Percentiles rank a stretch among this genome's conserved stretches.
These are phyloP conservation scores for Scaptomyza polygonia DNA, from an alignment of 2,888 invertebrate species.

Conservation along the genomic window DNA sequence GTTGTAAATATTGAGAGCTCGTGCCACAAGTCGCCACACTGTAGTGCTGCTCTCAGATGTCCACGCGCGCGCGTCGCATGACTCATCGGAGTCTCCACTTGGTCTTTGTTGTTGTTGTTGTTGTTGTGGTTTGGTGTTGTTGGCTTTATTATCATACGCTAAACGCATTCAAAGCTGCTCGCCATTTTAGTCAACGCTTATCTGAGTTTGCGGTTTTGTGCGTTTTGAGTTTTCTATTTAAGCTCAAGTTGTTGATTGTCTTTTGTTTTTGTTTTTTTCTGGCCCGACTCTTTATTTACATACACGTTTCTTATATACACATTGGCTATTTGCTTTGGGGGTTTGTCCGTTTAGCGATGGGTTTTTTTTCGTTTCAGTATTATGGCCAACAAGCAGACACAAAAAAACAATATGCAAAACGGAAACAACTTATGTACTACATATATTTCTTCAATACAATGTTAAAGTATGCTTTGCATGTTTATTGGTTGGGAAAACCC, in stretches of 20 bases:
- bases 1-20: slow-evolving; percentile 62
- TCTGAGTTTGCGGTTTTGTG: slow-evolving; percentile 44
- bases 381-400: slow-evolving; percentile 24
- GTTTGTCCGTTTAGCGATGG: slow-evolving; percentile 60
- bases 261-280: background rate
- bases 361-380: slow-evolving; percentile 27
- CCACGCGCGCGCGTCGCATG: slow-evolving; percentile 54
- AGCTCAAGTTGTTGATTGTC: slow-evolving; percentile 15
- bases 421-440: slow-evolving; percentile 50
- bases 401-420: slow-evolving; percentile 39
- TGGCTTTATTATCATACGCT: slow-evolving; percentile 53
- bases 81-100: slow-evolving; percentile 42
- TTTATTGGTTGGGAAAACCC: slow-evolving; percentile 44
- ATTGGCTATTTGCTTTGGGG: slow-evolving; percentile 56
- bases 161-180: slow-evolving; percentile 47
- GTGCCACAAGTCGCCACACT: slow-evolving; percentile 61
- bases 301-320: slow-evolving; percentile 4
- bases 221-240: slow-evolving; percentile 52
- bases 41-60: slow-evolving; percentile 55
- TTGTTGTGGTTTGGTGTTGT: slow-evolving; percentile 13
- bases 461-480: slow-evolving; percentile 43
- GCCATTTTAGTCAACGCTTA: slow-evolving; percentile 45
- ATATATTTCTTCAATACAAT: background rate
- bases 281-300: slow-evolving; percentile 27
- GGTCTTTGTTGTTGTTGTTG: slow-evolving; percentile 25